phyloP scores from a whole-genome alignment of 2,888 invertebrate genomes.

The Phasia obesa region DNA sequence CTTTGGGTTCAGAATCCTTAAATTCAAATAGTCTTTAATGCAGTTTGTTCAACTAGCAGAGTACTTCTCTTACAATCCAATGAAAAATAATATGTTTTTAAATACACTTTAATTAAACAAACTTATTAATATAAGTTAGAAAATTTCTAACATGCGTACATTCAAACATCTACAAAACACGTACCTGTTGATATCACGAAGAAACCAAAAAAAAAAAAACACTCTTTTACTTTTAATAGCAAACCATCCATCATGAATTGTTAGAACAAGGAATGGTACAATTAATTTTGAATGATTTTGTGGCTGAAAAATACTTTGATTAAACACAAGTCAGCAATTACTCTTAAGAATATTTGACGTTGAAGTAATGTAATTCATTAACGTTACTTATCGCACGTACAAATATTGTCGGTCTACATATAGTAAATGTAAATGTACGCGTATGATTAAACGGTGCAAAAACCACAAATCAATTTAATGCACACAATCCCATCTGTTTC shows the following conservation, averaged over 20 bases:
- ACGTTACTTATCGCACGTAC: slow-evolving; percentile 22
- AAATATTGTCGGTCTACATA: slow-evolving; percentile 5
- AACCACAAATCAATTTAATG: slow-evolving; percentile 65
- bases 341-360: slow-evolving; percentile 53
- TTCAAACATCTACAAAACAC: too few species aligned
- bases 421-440: slow-evolving; percentile 9
- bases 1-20: too few species aligned
- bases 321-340: slow-evolving; percentile 60
- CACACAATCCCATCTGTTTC: not conserved
- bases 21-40: too few species aligned
- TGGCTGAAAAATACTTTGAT: slow-evolving; percentile 38
- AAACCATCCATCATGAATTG: slow-evolving; percentile 59
- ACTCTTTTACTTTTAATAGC: slow-evolving; percentile 15
- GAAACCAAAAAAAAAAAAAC: not conserved
- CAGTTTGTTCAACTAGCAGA: too few species aligned
- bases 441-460: slow-evolving; percentile 47
- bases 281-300: slow-evolving; percentile 61
- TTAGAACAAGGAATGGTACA: slow-evolving; percentile 46
- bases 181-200: not conserved
- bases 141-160: too few species aligned
- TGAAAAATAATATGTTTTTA: too few species aligned
- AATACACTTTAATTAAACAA: too few species aligned
- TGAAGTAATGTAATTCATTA: slow-evolving; percentile 60
- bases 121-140: too few species aligned
- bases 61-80: too few species aligned